phyloP scores from a whole-genome alignment of 2,888 invertebrate genomes.

The Parasteatoda lunata region DNA sequence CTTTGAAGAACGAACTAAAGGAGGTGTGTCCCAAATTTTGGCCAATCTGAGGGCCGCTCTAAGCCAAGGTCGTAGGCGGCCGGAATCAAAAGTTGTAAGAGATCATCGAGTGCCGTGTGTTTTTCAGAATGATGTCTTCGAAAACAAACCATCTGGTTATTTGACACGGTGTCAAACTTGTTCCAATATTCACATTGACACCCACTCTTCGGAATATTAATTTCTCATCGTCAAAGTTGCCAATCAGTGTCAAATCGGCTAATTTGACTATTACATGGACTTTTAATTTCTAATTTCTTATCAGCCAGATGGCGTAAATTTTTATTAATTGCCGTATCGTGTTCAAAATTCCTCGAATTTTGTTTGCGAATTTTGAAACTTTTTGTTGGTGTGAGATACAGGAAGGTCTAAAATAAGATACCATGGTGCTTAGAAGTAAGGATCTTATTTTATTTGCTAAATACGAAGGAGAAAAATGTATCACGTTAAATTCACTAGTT shows the following conservation, averaged over 20 bases:
- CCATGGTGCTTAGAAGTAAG: too few species aligned
- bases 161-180: slow-evolving; percentile 17
- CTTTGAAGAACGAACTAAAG: neutral
- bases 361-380: too few species aligned
- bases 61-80: slow-evolving; percentile 65
- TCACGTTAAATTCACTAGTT: too few species aligned
- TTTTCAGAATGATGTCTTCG: slow-evolving; percentile 24
- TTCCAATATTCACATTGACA: slow-evolving; percentile 21
- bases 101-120: slow-evolving; percentile 9
- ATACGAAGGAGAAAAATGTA: too few species aligned
- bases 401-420: too few species aligned
- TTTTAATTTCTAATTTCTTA: neutral
- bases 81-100: slow-evolving; percentile 42
- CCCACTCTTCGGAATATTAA: slow-evolving; percentile 48
- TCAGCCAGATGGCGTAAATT: neutral
- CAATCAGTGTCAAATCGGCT: slow-evolving; percentile 2
- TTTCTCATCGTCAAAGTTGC: slow-evolving; percentile 19
- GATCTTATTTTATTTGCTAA: too few species aligned
- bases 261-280: neutral
- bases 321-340: neutral
- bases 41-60: slow-evolving; percentile 52
- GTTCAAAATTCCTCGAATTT: too few species aligned
- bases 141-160: slow-evolving; percentile 57
- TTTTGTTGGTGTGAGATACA: too few species aligned
- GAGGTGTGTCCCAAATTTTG: slow-evolving; percentile 67